phyloP scores from a whole-genome alignment of 2,888 invertebrate genomes.

The Hydroisotoma schaefferi region DNA sequence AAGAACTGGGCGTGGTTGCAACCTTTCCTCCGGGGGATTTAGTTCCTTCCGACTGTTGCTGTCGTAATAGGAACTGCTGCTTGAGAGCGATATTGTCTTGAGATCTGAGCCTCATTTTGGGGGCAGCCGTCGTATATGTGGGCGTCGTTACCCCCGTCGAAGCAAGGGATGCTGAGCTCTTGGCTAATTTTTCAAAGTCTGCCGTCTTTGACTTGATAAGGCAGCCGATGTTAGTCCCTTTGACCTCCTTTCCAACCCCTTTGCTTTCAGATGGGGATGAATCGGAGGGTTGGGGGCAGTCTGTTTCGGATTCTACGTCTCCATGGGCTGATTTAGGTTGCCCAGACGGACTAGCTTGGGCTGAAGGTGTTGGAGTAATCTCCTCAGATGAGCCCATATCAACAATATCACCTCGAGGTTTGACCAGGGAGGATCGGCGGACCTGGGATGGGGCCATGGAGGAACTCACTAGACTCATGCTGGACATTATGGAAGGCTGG shows the following conservation, averaged over 20 bases:
- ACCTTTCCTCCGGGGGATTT: not conserved
- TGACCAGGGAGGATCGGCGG: not conserved
- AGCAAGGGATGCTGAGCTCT: constrained; percentile 10
- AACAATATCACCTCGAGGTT: constrained; percentile 3
- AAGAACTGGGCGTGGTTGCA: not conserved
- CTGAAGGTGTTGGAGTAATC: constrained; percentile 2
- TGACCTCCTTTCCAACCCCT: constrained; percentile 37
- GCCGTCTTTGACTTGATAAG: constrained; percentile 48
- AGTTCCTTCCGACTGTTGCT: constrained; percentile 22
- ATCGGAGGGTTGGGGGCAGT: not conserved
- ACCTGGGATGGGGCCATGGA: not conserved
- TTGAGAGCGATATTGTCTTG: constrained; percentile 43
- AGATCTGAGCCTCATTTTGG: constrained; percentile 42
- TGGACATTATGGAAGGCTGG: not conserved
- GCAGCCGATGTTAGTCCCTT: constrained; percentile 42
- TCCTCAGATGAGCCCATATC: not conserved
- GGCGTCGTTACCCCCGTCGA: constrained; percentile 5
- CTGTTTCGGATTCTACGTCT: not conserved
- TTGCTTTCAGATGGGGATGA: not conserved
- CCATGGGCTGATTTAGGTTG: not conserved
- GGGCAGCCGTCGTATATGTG: constrained; percentile 22
- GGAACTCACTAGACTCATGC: not conserved
- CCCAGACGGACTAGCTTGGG: not conserved
- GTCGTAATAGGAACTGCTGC: constrained; percentile 39
- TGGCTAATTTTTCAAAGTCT: constrained; percentile 45